phyloP scores from a whole-genome alignment of 2,888 invertebrate species.

The Orthosia incerta region DNA sequence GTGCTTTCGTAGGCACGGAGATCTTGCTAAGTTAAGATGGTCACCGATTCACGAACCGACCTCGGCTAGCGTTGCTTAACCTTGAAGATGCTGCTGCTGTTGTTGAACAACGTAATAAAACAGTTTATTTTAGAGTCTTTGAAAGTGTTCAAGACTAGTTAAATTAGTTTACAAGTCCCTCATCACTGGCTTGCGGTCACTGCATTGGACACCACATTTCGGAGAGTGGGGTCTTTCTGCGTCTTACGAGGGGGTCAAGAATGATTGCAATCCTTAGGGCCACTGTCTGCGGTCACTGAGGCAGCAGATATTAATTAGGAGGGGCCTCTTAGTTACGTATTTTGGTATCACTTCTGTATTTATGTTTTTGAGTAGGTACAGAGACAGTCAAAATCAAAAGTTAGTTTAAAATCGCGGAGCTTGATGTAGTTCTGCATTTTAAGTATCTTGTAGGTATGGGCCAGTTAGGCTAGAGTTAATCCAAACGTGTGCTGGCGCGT shows the following conservation, averaged over 20 bases:
- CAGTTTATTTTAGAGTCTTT: not conserved
- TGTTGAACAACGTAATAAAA: too few relatives aligned
- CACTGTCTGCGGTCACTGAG: constrained; percentile 59
- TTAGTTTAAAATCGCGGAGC: too few relatives aligned
- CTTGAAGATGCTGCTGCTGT: too few relatives aligned
- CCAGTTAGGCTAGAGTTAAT: too few relatives aligned
- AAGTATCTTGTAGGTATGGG: too few relatives aligned
- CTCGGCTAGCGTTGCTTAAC: too few relatives aligned
- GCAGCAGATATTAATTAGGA: constrained; percentile 68
- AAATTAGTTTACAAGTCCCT: constrained; percentile 58
- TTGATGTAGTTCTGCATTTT: too few relatives aligned
- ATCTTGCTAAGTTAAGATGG: too few relatives aligned
- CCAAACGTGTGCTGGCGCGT: too few relatives aligned
- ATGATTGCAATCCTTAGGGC: constrained; percentile 65
- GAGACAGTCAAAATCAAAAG: too few relatives aligned
- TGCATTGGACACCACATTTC: constrained; percentile 32
- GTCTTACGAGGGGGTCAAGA: constrained; percentile 62
- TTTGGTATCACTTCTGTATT: constrained; percentile 1
- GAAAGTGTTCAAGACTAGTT: constrained; percentile 25
- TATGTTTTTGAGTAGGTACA: not conserved
- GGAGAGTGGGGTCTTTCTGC: constrained; percentile 35
- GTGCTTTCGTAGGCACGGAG: too few relatives aligned
- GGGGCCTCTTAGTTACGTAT: constrained; percentile 15
- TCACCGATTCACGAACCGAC: too few relatives aligned
- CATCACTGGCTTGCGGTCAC: constrained; percentile 55